Evolutionary conservation across 1,140 invertebrate genomes (phyloP), one percentile per base, ranked within the genome.

Genomic region (Pentalonia nigronervosa): DNA sequence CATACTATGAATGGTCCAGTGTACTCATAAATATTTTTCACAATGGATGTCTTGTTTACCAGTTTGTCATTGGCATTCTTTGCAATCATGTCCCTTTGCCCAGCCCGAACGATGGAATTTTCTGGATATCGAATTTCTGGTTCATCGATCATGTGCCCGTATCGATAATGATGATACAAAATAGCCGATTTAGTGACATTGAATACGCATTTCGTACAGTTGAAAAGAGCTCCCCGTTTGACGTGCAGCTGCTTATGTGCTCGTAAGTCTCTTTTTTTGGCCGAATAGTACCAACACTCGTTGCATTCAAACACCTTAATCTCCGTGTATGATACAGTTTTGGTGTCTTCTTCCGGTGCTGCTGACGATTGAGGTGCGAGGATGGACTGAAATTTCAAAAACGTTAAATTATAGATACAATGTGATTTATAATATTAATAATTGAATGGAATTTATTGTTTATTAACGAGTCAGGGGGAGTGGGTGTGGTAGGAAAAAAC

Each of bases 171-270:
- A 94, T 98, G 97, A 94, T 97, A 96, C 7, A 98, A 95, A 25
- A 98, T 95, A 94, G 98, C 97, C 84, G 97, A 96, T 95, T 97
- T 97, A 53, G 97, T 97, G 2, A 98, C 98, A 95, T 97, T 98
- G 94, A 98, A 98, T 94, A 97, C 97, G 95, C 98, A 98, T 93
- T 97, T 95, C 1, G 96, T 96, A 95, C 98, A 98, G 95, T 97
- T 97, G 95, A 97, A 98, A 47, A 97, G 96, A 7, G 96, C 96
- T 87, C 97, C 96, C 91, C 96, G 96, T 14, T 97, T 96, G 81
- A 97, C 96, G 95, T 98, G 98, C 94, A 98, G 97, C 95, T 98
- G 97, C 94, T 97, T 97, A 94, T 98, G 98, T 23, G 48, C 81
- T 2, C 17, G 9, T 14, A 90, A 50, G 48, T 94, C 93, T n/a